A percentile compares a stretch with the other conserved stretches of the same genome.
These are phyloP conservation scores for Origma solitaria DNA, from an alignment of 2,113 vertebrate species.

Conservation along the genomic window DNA sequence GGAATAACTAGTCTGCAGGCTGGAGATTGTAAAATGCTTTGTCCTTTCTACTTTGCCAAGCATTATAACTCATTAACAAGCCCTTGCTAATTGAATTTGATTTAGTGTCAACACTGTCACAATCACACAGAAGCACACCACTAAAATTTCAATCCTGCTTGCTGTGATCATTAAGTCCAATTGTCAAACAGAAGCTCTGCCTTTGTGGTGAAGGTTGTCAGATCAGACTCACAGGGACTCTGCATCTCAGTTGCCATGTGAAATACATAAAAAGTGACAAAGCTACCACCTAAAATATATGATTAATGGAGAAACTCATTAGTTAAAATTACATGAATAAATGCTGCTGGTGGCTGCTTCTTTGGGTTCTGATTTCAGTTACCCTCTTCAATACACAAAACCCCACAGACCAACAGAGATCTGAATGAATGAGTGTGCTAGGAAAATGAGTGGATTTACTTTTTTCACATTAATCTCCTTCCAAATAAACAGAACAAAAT, in stretches of 20 bases:
- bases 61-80: constrained; percentile 70
- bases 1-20: constrained; percentile 12
- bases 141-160: constrained; percentile 59
- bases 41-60: constrained; percentile 64
- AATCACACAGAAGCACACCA: constrained; percentile 58
- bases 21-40: constrained; percentile 55
- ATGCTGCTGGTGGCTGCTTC: not conserved
- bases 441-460: not conserved
- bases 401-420: not conserved
- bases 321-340: not conserved
- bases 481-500: constrained; percentile 10
- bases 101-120: constrained; percentile 72
- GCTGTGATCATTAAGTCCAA: constrained; percentile 64
- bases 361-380: not conserved
- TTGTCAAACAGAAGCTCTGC: constrained; percentile 56
- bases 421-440: not conserved
- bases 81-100: constrained; percentile 78
- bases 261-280: constrained; percentile 4
- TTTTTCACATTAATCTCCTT: not conserved
- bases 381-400: constrained; percentile 31
- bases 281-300: constrained; percentile 2
- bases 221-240: constrained; percentile 20
- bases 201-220: constrained; percentile 63
- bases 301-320: constrained; percentile 25
- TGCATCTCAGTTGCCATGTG: not conserved